Conservation (phyloP, 2,113 vertebrate species). For the Chloropsis hardwickii region DNA sequence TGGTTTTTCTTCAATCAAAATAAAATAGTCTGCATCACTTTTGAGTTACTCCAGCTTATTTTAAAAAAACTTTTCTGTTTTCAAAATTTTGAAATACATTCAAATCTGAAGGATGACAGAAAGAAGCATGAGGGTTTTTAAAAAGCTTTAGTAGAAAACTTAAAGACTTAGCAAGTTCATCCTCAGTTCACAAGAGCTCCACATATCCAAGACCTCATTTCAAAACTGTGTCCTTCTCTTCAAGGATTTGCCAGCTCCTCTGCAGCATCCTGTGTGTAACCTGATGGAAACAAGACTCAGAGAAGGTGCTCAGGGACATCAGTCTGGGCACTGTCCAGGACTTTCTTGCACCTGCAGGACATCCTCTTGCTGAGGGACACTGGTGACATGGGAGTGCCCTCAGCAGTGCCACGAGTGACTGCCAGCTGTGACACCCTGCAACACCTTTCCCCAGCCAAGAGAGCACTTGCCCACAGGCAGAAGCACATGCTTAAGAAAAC, state of each 20-base stretch:
- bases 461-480: not conserved
- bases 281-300: too few species aligned
- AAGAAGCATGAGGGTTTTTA: not conserved
- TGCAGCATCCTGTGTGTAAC: not conserved
- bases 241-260: not conserved
- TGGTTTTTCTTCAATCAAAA: not conserved
- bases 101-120: not conserved
- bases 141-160: not conserved
- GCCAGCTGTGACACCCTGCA: not conserved
- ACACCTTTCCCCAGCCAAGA: not conserved
- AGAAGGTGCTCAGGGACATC: not conserved
- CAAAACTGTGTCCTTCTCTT: not conserved
- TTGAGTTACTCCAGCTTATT: not conserved
- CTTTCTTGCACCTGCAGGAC: not conserved
- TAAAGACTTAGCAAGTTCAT: not conserved
- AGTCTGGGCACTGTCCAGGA: not conserved
- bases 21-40: not conserved
- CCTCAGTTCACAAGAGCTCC: not conserved
- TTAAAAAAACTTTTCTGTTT: not conserved
- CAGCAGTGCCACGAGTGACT: too few species aligned
- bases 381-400: accelerated
- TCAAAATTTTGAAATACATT: not conserved
- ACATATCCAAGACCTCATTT: not conserved
- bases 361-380: not conserved
- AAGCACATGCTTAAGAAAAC: not conserved